Evolutionary conservation across 2,797 vertebrate species (phyloP), one percentile per base, ranked within the genome.

Genomic region (Manis javanica): DNA sequence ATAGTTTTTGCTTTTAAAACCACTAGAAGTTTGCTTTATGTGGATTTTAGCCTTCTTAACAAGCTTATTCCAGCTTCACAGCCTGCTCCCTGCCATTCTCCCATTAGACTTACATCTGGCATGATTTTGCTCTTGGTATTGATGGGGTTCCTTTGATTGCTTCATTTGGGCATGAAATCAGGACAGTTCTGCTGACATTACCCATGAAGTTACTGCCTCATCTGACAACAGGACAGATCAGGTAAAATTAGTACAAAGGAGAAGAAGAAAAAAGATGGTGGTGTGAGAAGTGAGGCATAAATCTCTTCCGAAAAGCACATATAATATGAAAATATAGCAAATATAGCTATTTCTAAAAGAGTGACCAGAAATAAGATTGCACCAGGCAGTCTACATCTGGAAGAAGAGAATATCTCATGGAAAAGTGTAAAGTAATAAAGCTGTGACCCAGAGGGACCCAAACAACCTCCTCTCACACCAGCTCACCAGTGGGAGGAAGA

Each of bases 131-230:
- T 24, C 19, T 87, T 64, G 68, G 9, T 87, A 29, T n/a, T 81
- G 6, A 75, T 31, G 61, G 68, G 64, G 8, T 83, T 92, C 75
- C 53, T 93, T 53, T 79, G 55, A 83, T 74, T 81, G 37, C 79
- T 88, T 94, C 82, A 18, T 69, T 82, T 85, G 53, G 19, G 15
- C 66, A 5, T 81, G 68, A 96, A 94, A 95, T 61, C 51, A 51
- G 79, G 69, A 74, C 19, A 19, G 42, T 31, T 49, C 71, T 55
- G 84, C 55, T 66, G 39, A 1, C 57, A 15, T 75, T 53, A 72
- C 23, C 63, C 23, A 29, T 39, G 51, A 88, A n/a, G 29, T 23
- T 66, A 64, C 31, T 11, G 12, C 63, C 85, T 90, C 61, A n/a
- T 85, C 29, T 13, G 46, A 34, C 37, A 59, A 24, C 7, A 7